Evolutionary conservation across 2,888 invertebrate species (phyloP).

Genomic region (Protodeltote pygarga): DNA sequence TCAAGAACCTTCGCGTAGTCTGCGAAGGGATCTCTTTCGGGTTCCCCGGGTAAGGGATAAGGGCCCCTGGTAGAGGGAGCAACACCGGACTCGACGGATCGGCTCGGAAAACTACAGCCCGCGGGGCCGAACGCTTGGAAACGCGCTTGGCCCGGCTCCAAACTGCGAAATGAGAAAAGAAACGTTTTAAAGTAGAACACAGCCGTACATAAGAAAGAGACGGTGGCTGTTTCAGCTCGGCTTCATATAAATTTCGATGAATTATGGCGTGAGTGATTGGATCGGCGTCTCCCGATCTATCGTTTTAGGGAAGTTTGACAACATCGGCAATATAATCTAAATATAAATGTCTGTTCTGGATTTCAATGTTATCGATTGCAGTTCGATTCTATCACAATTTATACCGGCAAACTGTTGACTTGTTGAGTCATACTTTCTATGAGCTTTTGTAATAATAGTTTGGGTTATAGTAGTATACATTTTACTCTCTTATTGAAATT

Average conservation of each 20-base stretch:
- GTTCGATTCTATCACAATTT: conserved; percentile 50
- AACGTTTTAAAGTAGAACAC: conserved; percentile 80
- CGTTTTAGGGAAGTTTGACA: conserved; percentile 80
- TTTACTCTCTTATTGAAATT: conserved; percentile 23
- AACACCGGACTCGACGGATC: conserved; percentile 82
- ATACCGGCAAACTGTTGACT: conserved; percentile 23
- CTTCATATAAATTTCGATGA: conserved; percentile 81
- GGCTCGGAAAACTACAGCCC: conserved; percentile 85
- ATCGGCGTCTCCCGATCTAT: conserved; percentile 78
- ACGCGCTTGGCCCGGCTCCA: conserved; percentile 87
- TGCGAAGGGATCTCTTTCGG: conserved; percentile 72
- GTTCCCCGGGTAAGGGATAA: conserved; percentile 66
- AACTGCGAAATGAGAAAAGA: conserved; percentile 87
- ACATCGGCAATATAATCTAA: conserved; percentile 73
- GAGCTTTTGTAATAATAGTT: conserved; percentile 12
- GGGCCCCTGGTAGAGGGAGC: conserved; percentile 66
- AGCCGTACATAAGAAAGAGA: conserved; percentile 81
- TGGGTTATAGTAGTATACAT: conserved; percentile 22
- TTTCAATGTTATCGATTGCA: conserved; percentile 56
- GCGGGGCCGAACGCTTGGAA: conserved; percentile 84
- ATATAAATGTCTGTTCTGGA: conserved; percentile 68
- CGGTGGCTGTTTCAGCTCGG: conserved; percentile 72
- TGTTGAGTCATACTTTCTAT: conserved; percentile 10
- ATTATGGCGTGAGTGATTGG: conserved; percentile 82
- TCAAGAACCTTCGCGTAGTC: conserved; percentile 66